Base-by-base conservation (phyloP, 2,797 vertebrate genomes). In the Petrocephalus sullivani region DNA sequence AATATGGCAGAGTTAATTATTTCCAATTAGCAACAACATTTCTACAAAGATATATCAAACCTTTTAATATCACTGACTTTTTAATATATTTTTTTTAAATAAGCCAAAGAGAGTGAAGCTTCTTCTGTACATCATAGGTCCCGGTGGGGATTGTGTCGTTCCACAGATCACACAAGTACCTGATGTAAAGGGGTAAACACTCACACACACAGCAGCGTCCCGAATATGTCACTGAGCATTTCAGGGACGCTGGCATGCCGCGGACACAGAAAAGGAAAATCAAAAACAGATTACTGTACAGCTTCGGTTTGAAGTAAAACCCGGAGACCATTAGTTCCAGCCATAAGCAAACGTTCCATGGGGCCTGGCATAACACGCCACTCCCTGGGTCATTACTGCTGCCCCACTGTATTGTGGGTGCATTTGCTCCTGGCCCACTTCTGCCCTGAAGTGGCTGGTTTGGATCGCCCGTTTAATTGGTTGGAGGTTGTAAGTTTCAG, bases 11-110 rank as follows among this genome's bases (percentile, higher is more conserved):
- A 89, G 90, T 91, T 95, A 91, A 94, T 95, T 93, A 95, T 93
- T 91, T 93, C 92, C 92, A 94, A 94, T 94, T 92, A 94, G 85
- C 90, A 91, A 92, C 91, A 93, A 93, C 92, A 92, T 88, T 89
- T 92, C 89, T 91, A 91, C 89, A 90, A 91, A 93, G 88, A 89
- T 81, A 82, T 89, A 89, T 87, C 75, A 87, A 89, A 87, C 85
- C 85, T 87, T 89, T 89, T 82, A 89, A 87, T 82, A 89, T 89
- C 88, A 89, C 21, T 60, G 85, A 60, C 23, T 86, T 28, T 19
- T 78, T 87, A 46, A 51, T 82, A 81, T 16, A 4, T 87, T 58
- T 61, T 87, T 88, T 51, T 28, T 3, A 53, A 75, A 81, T 82
- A 87, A 82, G 75, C 88, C 46, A 61, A 85, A 56, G 21, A 61